Evolutionary conservation across 2,888 invertebrate species (phyloP).

Genomic region (Drosophila ustulata): DNA sequence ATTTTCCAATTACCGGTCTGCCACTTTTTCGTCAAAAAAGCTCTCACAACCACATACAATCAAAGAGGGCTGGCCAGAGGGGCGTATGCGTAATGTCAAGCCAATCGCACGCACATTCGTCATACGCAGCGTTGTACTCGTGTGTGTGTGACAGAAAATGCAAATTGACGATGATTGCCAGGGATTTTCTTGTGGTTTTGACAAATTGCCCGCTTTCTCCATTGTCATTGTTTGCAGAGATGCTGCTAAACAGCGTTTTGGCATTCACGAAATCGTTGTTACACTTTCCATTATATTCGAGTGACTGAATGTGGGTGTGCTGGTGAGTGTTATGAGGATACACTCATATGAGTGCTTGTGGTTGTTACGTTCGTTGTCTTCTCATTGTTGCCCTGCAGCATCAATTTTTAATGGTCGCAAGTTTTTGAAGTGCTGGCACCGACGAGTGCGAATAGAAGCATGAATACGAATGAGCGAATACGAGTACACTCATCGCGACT

Average conservation of each 20-base stretch:
- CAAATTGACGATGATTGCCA: constrained; percentile 68
- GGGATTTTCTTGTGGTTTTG: constrained; percentile 72
- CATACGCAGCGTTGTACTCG: constrained; percentile 40
- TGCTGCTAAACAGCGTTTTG: constrained; percentile 61
- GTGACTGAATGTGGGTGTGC: constrained; percentile 19
- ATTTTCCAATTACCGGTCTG: constrained; percentile 78
- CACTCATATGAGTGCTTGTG: constrained; percentile 12
- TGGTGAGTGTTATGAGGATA: constrained; percentile 17
- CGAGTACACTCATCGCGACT: constrained; percentile 1
- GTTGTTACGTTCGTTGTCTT: constrained; percentile 19
- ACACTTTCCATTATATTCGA: constrained; percentile 39
- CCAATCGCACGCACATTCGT: constrained; percentile 72
- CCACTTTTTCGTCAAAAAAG: constrained; percentile 35
- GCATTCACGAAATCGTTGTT: constrained; percentile 50
- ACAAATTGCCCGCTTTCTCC: constrained; percentile 70
- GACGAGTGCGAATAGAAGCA: constrained; percentile 5
- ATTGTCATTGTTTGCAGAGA: constrained; percentile 51
- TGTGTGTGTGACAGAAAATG: constrained; percentile 46
- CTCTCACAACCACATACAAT: background rate
- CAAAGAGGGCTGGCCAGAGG: constrained; percentile 13
- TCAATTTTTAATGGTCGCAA: constrained; percentile 55
- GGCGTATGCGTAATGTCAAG: constrained; percentile 63
- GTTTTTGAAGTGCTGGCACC: constrained; percentile 20
- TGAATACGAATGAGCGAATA: background rate
- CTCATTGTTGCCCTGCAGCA: constrained; percentile 35